Evolutionary conservation across 2,888 invertebrate species (phyloP), one percentile per base, ranked within the genome.

Genomic region (Calliscelio sp.): DNA sequence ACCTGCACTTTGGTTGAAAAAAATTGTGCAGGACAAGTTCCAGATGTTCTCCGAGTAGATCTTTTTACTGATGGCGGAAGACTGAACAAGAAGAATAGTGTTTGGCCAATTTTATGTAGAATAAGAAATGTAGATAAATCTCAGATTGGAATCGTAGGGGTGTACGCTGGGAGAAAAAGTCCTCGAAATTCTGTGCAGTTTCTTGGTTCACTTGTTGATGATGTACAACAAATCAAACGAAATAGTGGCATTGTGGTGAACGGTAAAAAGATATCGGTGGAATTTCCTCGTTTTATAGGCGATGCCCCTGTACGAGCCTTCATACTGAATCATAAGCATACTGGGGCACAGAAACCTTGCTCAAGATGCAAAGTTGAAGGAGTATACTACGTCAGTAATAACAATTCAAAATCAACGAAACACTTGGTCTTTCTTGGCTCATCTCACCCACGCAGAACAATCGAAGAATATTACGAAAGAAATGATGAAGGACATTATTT

Each of bases 61-160:
- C 46, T 73, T 11, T 59, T 20, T 28, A 46, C 59, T 14, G 73
- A 49, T 61, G 73, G 73, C 32, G 73, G 49, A 14, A 10, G 51
- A 46, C 24, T 73, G 11, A 73, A 73, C 16, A 73, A 59, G 11
- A 82, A 57, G 25, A 73, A 68, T 41, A 41, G 65, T n/a, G 73
- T 84, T 16, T 86, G 74, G 75, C 82, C 83, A 0, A 71, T 85
- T 20, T 78, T 81, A 44, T 79, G 68, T 46, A 55, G 74, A 59
- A 71, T 83, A n/a, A 53, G 53, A 3, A 81, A 81, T 53, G 38
- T 83, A 20, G 14, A 74, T 18, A 66, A 85, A 18, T 63, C 63
- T 25, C 18, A 46, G 28, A 44, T 61, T 3, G 41, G 65, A 65
- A 49, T 85, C 2, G 66, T 85, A 22, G 79, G 86, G 14, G 63